phyloP scores from a whole-genome alignment of 2,797 vertebrate species.

The Dendrocincla tyrannina region DNA sequence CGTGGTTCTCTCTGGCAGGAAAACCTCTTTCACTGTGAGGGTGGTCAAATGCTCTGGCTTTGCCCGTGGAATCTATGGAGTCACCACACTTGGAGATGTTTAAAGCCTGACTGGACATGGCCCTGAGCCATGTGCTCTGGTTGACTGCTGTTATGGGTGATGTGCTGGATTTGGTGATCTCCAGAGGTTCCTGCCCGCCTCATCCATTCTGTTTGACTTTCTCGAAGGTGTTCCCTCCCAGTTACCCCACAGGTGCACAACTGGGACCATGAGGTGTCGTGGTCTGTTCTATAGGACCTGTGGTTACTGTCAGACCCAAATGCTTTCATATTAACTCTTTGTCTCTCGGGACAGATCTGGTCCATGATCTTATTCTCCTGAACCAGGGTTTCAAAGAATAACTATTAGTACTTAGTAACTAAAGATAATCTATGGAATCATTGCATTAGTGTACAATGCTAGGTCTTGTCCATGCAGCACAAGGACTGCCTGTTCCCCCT shows the following conservation, averaged over 20 bases:
- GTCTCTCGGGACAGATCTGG: neutral
- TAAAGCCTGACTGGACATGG: neutral
- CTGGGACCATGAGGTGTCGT: neutral
- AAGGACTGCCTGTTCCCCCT: neutral
- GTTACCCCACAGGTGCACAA: neutral
- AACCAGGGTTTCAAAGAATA: neutral
- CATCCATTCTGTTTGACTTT: neutral
- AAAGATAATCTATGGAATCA: neutral
- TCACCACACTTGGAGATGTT: neutral
- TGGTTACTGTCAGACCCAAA: neutral
- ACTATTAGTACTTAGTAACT: neutral
- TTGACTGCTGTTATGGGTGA: neutral
- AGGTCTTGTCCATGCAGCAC: neutral
- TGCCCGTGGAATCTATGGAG: neutral
- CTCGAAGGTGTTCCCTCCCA: neutral
- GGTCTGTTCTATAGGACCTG: neutral
- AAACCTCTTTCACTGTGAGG: neutral
- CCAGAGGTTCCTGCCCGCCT: neutral
- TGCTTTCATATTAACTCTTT: neutral
- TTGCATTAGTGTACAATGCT: neutral
- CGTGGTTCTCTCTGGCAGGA: neutral
- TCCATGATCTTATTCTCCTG: neutral
- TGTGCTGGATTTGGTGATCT: rapidly evolving
- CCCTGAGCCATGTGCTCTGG: neutral
- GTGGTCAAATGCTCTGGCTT: neutral